Percentiles rank a stretch among this genome's conserved stretches.
Evolutionary conservation across 2,888 invertebrate genomes (phyloP).

Genomic region (Oscheius sp.): DNA sequence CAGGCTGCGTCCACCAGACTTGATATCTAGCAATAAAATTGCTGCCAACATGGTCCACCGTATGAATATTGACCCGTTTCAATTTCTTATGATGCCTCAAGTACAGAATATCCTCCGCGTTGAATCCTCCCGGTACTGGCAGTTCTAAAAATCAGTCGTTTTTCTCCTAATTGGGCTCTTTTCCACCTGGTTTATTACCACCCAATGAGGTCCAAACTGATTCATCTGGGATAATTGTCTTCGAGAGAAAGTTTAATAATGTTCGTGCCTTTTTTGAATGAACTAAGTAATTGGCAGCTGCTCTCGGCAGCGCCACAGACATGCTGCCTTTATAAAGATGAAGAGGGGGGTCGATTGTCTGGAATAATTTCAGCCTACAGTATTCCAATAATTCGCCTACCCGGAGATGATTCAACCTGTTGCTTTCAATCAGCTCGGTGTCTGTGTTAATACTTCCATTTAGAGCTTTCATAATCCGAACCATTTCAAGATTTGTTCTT

Average conservation of each 20-base stretch:
- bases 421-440: conserved; percentile 44
- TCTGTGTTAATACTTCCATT: conserved; percentile 59
- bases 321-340: conserved; percentile 58
- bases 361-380: background rate
- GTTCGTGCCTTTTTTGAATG: conserved; percentile 41
- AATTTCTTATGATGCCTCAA: conserved; percentile 45
- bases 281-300: conserved; percentile 47
- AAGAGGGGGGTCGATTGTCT: conserved; percentile 52
- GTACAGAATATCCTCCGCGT: conserved; percentile 50
- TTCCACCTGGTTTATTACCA: conserved; percentile 42
- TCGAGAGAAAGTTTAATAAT: conserved; percentile 44
- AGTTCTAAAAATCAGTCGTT: conserved; percentile 40
- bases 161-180: background rate
- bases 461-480: conserved; percentile 53
- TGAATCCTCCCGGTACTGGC: conserved; percentile 48
- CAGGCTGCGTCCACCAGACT: conserved; percentile 45
- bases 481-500: conserved; percentile 57
- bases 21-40: conserved; percentile 55
- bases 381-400: conserved; percentile 17
- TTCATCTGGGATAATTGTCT: conserved; percentile 59
- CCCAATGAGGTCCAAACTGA: conserved; percentile 58
- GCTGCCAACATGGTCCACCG: conserved; percentile 45
- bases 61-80: conserved; percentile 42
- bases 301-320: conserved; percentile 53
- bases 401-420: conserved; percentile 52